Evolutionary conservation across 2,113 vertebrate genomes (phyloP).

Genomic region (Lophius piscatorius): DNA sequence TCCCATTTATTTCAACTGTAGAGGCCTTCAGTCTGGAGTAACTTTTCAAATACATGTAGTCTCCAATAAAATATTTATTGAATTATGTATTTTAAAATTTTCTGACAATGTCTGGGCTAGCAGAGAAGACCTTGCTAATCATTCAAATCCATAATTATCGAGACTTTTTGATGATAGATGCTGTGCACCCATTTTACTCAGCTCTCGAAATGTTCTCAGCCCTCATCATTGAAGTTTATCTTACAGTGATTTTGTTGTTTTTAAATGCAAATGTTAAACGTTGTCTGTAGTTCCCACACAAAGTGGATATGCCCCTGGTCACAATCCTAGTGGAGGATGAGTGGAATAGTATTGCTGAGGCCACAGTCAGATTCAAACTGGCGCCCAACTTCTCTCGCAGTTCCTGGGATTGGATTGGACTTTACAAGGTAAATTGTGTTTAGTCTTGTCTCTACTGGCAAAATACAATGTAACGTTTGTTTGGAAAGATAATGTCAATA

Average conservation of each 20-base stretch:
- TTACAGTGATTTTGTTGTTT: not conserved
- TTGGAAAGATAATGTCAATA: not conserved
- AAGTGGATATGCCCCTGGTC: slow-evolving; percentile 86
- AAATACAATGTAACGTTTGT: not conserved
- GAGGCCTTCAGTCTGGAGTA: no score
- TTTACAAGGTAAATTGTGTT: slow-evolving; percentile 91
- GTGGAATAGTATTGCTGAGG: slow-evolving; percentile 90
- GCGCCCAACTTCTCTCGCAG: slow-evolving; percentile 86
- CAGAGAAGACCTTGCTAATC: no score
- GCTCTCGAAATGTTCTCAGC: no score
- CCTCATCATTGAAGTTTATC: not conserved
- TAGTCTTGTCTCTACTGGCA: no score
- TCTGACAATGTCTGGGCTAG: no score
- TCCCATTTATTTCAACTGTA: no score
- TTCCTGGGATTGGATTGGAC: slow-evolving; percentile 99
- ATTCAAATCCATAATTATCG: no score
- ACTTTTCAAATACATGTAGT: no score
- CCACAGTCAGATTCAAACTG: slow-evolving; percentile 84
- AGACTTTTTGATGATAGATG: no score
- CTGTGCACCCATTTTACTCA: no score
- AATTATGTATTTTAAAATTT: no score
- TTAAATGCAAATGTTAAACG: not conserved
- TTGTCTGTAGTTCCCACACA: slow-evolving; percentile 88
- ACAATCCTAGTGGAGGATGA: slow-evolving; percentile 90
- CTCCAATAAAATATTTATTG: no score